Conservation (phyloP, 2,888 invertebrate genomes). For the Drepana falcataria region DNA sequence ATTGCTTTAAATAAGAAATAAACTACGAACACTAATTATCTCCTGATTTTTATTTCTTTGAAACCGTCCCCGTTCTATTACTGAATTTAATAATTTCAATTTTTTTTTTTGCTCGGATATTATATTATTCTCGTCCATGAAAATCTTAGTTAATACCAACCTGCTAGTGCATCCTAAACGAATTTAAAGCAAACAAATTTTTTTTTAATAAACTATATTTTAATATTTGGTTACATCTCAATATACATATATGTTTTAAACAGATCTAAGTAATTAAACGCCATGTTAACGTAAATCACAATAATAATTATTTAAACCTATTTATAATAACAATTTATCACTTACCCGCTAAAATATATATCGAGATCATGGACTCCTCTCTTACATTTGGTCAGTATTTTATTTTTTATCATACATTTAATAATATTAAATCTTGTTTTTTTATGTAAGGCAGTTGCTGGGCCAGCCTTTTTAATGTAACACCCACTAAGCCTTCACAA, state of each 20-base stretch:
- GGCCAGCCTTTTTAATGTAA: not conserved
- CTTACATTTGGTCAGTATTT: not conserved
- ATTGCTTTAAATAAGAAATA: too few species aligned
- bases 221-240: not conserved
- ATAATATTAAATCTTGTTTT: conserved; percentile 2
- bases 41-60: too few species aligned
- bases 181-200: not conserved
- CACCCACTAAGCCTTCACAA: conserved; percentile 2
- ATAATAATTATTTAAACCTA: not conserved
- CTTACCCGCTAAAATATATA: not conserved
- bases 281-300: not conserved
- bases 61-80: too few species aligned
- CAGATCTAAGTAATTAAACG: conserved; percentile 10
- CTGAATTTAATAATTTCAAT: too few species aligned
- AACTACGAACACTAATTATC: too few species aligned
- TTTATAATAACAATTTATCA: not conserved
- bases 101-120: too few species aligned
- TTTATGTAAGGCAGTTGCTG: not conserved
- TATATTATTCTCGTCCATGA: too few species aligned
- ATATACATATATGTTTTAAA: conserved; percentile 17
- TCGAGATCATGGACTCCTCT: conserved; percentile 8
- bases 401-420: conserved; percentile 1
- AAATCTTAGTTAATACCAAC: not conserved
- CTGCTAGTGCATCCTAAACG: not conserved
- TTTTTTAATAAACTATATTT: not conserved